These are phyloP conservation scores for Drosophila parthenogenetica DNA, from an alignment of 2,888 invertebrate genomes.

Conservation along the genomic window DNA sequence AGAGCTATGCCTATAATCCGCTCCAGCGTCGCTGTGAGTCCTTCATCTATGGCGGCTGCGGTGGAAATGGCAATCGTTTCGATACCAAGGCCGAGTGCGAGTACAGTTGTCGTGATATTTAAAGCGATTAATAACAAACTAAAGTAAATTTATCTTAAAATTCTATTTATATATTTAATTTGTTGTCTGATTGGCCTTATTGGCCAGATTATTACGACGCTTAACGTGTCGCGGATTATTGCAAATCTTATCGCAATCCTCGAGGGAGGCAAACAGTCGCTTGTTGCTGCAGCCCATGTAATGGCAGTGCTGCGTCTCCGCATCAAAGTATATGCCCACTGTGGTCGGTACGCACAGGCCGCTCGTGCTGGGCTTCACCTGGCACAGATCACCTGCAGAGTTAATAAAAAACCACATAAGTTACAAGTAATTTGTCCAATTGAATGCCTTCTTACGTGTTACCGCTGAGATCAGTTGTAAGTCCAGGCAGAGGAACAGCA, in stretches of 20 bases:
- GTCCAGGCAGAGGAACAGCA: constrained; percentile 44
- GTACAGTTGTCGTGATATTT: constrained; percentile 85
- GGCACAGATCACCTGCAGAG: constrained; percentile 78
- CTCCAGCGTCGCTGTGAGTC: constrained; percentile 88
- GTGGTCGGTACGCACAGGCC: constrained; percentile 80
- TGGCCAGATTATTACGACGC: constrained; percentile 48
- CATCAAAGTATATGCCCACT: constrained; percentile 81
- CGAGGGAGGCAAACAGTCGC: constrained; percentile 76
- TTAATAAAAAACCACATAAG: neutral
- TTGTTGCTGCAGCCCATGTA: constrained; percentile 81
- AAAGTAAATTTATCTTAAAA: constrained; percentile 23
- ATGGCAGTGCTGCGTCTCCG: constrained; percentile 81
- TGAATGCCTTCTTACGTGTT: constrained; percentile 50
- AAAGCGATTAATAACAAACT: constrained; percentile 37
- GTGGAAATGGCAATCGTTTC: constrained; percentile 93
- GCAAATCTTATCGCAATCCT: constrained; percentile 82
- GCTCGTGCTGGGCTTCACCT: constrained; percentile 77
- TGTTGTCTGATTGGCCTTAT: constrained; percentile 63
- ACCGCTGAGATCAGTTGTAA: constrained; percentile 43
- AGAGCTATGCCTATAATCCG: constrained; percentile 90
- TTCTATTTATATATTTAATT: constrained; percentile 51
- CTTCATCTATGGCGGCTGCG: constrained; percentile 91
- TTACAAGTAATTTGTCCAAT: too few relatives aligned
- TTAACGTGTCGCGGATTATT: constrained; percentile 76
- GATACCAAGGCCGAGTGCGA: constrained; percentile 88